A percentile compares a stretch with the other conserved stretches of the same genome.
Evolutionary conservation across 2,113 vertebrate species (phyloP).

Genomic region (Sterna hirundo): DNA sequence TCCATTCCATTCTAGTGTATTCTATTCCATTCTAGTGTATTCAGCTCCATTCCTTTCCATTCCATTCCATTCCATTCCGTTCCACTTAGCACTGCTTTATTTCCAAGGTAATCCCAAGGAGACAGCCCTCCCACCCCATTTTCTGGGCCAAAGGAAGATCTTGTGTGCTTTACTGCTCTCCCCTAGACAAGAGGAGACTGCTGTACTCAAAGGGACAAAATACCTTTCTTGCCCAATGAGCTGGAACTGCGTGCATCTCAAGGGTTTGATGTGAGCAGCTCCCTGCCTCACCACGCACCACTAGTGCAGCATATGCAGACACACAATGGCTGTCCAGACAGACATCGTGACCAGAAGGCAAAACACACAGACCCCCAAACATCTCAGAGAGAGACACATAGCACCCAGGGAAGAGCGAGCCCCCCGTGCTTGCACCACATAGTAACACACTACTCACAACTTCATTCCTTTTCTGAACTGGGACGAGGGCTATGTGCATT

Average conservation of each 20-base stretch:
- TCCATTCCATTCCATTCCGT: no score
- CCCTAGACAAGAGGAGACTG: not conserved
- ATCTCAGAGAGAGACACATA: not conserved
- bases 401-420: no score
- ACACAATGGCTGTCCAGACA: not conserved
- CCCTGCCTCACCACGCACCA: not conserved
- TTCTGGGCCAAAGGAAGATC: rapidly evolving
- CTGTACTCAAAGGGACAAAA: not conserved
- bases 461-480: not conserved
- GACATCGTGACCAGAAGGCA: not conserved
- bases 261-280: no score
- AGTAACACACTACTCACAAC: not conserved
- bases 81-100: not conserved
- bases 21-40: no score
- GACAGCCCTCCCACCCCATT: rapidly evolving
- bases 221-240: not conserved
- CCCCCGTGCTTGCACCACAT: not conserved
- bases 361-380: not conserved
- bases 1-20: no score
- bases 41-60: no score
- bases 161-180: not conserved
- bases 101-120: not conserved
- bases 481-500: rapidly evolving
- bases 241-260: not conserved
- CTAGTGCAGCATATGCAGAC: not conserved